A percentile compares a stretch with the other conserved stretches of the same genome.
Evolutionary conservation across 2,113 vertebrate genomes (phyloP).

Genomic region (Pimephales promelas): DNA sequence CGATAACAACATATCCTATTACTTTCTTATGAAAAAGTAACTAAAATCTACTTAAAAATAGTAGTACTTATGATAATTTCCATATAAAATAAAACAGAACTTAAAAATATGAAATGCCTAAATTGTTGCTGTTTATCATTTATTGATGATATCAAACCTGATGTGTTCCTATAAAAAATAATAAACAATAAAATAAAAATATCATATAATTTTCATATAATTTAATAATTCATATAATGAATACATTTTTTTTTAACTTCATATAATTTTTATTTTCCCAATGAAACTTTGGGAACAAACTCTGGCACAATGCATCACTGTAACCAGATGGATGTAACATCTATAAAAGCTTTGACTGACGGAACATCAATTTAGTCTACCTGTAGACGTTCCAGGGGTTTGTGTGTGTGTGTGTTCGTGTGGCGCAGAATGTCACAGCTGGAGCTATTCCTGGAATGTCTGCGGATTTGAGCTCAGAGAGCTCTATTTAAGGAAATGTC

Average conservation of each 20-base stretch:
- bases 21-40: too few species aligned
- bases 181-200: too few species aligned
- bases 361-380: slow-evolving; percentile 56
- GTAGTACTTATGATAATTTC: too few species aligned
- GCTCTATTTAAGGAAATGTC: slow-evolving; percentile 78
- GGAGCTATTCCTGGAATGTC: slow-evolving; percentile 74
- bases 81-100: not conserved
- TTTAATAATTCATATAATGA: too few species aligned
- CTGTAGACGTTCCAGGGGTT: slow-evolving; percentile 61
- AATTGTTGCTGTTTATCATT: not conserved
- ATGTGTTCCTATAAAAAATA: not conserved
- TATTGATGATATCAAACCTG: not conserved
- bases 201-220: too few species aligned
- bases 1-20: too few species aligned
- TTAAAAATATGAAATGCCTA: not conserved
- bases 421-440: slow-evolving; percentile 65
- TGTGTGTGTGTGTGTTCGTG: slow-evolving; percentile 47
- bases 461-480: slow-evolving; percentile 67
- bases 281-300: not conserved
- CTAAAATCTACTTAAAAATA: too few species aligned
- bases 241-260: too few species aligned
- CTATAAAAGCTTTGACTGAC: not conserved
- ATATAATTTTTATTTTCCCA: too few species aligned
- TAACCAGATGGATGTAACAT: not conserved
- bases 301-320: slow-evolving; percentile 22